These are phyloP conservation scores for Chaitophorus viminalis DNA, from an alignment of 2,888 invertebrate species.

Conservation along the genomic window DNA sequence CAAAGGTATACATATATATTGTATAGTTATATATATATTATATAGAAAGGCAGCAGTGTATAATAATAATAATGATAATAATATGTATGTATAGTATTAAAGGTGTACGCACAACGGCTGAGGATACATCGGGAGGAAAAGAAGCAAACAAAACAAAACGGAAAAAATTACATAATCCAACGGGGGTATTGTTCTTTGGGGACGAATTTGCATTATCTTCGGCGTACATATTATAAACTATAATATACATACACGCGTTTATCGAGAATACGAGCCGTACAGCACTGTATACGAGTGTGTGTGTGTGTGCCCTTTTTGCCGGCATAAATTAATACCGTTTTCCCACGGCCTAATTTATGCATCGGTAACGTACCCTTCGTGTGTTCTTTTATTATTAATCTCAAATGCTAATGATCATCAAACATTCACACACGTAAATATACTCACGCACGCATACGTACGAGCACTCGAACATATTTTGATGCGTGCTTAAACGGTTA, in stretches of 20 bases:
- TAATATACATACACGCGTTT: constrained; percentile 1
- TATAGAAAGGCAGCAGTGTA: neutral
- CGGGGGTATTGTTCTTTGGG: constrained; percentile 58
- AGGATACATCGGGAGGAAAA: constrained; percentile 18
- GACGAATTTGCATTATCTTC: constrained; percentile 60
- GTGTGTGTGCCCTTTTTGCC: constrained; percentile 42
- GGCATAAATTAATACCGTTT: constrained; percentile 58
- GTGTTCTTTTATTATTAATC: constrained; percentile 56
- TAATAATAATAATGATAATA: neutral
- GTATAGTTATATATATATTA: neutral
- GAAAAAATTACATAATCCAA: constrained; percentile 31
- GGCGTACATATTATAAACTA: constrained; percentile 28
- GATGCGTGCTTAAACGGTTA: constrained; percentile 14
- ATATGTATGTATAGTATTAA: neutral
- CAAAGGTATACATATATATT: constrained; percentile 19
- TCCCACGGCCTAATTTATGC: constrained; percentile 61
- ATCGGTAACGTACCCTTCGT: constrained; percentile 55
- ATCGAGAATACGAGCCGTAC: constrained; percentile 42
- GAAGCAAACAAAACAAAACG: constrained; percentile 31
- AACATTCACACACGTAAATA: constrained; percentile 38
- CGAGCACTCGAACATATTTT: neutral
- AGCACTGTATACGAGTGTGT: neutral
- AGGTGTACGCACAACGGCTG: neutral
- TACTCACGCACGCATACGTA: neutral
- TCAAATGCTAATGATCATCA: constrained; percentile 56